Percentiles rank a stretch among this genome's conserved stretches.
phyloP scores from a whole-genome alignment of 2,888 invertebrate species.

The Panopea generosa region DNA sequence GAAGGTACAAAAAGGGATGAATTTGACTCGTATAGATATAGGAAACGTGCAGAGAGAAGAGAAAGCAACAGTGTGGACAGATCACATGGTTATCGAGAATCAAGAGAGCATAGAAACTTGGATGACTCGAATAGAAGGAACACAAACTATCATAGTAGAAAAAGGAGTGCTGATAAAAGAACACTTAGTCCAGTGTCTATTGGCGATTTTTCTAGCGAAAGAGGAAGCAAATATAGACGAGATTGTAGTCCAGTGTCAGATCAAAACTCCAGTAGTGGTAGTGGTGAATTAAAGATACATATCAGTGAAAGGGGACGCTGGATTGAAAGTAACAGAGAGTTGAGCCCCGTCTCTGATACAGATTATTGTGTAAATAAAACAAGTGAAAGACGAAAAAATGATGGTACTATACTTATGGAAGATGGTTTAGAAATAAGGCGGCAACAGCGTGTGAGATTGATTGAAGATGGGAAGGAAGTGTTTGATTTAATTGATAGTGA shows the following conservation, averaged over 20 bases:
- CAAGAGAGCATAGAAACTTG: too few species aligned
- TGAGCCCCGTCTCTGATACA: constrained; percentile 13
- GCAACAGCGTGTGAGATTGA: not conserved
- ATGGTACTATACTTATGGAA: constrained; percentile 4
- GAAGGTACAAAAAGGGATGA: not conserved
- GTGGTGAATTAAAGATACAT: constrained; percentile 44
- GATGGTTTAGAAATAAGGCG: not conserved
- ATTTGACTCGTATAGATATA: not conserved
- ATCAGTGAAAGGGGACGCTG: constrained; percentile 45
- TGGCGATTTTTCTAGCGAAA: constrained; percentile 5
- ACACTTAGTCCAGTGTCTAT: constrained; percentile 19
- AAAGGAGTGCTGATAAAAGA: constrained; percentile 8
- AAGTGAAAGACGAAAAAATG: not conserved
- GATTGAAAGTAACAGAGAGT: constrained; percentile 43
- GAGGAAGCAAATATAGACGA: constrained; percentile 10
- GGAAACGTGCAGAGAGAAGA: too few species aligned
- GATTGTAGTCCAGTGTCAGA: constrained; percentile 46
- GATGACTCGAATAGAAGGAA: too few species aligned
- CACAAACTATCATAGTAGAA: too few species aligned
- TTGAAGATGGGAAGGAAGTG: constrained; percentile 22
- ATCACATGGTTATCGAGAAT: too few species aligned
- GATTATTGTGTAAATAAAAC: constrained; percentile 6
- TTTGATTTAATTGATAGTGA: not conserved
- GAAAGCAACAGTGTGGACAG: too few species aligned
- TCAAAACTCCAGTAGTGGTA: constrained; percentile 16